Percentiles rank a stretch among this genome's conserved stretches.
Conservation (phyloP, 1,140 invertebrate genomes). For the Zaprionus camerounensis region DNA sequence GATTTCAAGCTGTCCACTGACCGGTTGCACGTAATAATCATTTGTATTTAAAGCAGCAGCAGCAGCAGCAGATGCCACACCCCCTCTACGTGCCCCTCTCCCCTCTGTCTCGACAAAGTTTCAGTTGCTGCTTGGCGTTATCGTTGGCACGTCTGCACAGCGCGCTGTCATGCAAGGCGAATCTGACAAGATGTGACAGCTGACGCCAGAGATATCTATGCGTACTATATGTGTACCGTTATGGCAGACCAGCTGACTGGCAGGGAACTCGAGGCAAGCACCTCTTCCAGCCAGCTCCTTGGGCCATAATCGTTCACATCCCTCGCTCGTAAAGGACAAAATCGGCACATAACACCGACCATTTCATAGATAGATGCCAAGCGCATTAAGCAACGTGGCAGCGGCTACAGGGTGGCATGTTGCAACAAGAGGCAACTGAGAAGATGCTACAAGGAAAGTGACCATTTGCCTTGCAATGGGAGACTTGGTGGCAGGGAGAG, state of each 20-base stretch:
- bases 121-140: slow-evolving; percentile 53
- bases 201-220: slow-evolving; percentile 40
- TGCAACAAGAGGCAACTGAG: too few species aligned
- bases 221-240: slow-evolving; percentile 35
- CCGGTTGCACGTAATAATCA: slow-evolving; percentile 46
- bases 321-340: slow-evolving; percentile 58
- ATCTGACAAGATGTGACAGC: slow-evolving; percentile 76
- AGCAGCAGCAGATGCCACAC: slow-evolving; percentile 12
- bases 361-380: slow-evolving; percentile 52
- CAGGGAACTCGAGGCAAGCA: background rate
- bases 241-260: background rate
- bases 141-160: slow-evolving; percentile 70
- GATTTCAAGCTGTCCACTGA: slow-evolving; percentile 66
- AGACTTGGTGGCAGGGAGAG: background rate
- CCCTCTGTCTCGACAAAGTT: slow-evolving; percentile 9
- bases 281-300: background rate
- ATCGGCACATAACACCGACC: slow-evolving; percentile 54
- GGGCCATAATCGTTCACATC: slow-evolving; percentile 68
- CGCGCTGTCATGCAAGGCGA: slow-evolving; percentile 56
- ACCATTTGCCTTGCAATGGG: background rate
- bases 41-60: slow-evolving; percentile 43
- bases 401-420: background rate
- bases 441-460: background rate
- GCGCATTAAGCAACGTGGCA: slow-evolving; percentile 17
- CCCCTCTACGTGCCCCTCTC: background rate